These are phyloP conservation scores for Cyprinodon tularosa DNA, from an alignment of 2,113 vertebrate genomes.

Conservation along the genomic window DNA sequence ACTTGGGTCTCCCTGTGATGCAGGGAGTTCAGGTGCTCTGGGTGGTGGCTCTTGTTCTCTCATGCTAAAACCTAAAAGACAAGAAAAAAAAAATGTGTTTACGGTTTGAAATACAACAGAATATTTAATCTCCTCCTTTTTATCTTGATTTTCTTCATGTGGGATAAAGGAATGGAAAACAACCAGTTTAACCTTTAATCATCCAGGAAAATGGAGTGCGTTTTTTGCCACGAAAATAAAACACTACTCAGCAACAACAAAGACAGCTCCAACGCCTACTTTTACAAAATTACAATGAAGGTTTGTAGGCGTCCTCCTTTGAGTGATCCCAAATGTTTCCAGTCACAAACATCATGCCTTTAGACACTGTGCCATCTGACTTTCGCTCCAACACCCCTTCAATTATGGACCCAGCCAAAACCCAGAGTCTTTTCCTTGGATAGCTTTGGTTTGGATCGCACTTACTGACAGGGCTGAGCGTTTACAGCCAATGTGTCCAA, in stretches of 20 bases:
- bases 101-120: not conserved
- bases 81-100: no score
- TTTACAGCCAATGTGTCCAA: constrained; percentile 28
- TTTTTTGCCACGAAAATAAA: not conserved
- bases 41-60: constrained; percentile 81
- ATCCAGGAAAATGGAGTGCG: not conserved
- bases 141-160: not conserved
- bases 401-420: constrained; percentile 66
- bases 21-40: constrained; percentile 74
- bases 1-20: constrained; percentile 89
- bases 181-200: not conserved
- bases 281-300: constrained; percentile 6
- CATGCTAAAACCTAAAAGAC: constrained; percentile 80
- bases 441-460: constrained; percentile 36
- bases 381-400: constrained; percentile 40
- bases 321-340: constrained; percentile 14
- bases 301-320: constrained; percentile 27
- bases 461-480: constrained; percentile 22
- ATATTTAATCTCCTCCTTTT: not conserved
- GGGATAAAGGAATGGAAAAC: not conserved
- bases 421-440: constrained; percentile 40
- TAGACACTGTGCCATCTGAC: constrained; percentile 43
- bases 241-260: not conserved
- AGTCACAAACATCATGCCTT: constrained; percentile 32
- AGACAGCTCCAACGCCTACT: not conserved